Percentiles rank a stretch among this genome's conserved stretches.
Conservation (phyloP, 1,140 invertebrate species). For the Trissolcus basalis region DNA sequence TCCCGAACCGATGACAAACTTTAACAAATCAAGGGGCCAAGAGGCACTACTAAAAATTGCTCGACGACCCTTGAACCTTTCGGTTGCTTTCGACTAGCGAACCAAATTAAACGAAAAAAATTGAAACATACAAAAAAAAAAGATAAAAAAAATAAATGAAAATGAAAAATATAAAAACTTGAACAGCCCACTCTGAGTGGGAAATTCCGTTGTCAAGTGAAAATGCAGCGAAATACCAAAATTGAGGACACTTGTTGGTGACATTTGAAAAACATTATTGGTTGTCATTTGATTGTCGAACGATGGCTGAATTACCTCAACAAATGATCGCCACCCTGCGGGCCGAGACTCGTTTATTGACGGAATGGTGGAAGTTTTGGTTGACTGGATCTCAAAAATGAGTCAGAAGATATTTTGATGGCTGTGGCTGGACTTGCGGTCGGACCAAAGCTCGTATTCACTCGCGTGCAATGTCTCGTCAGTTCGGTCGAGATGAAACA, state of each 20-base stretch:
- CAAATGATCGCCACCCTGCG: constrained; percentile 75
- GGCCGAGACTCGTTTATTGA: constrained; percentile 75
- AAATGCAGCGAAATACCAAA: neutral
- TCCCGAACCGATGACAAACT: too few relatives aligned
- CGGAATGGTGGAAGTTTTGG: constrained; percentile 77
- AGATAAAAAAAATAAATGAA: constrained; percentile 7
- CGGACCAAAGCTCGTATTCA: constrained; percentile 65
- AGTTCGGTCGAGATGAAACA: constrained; percentile 61
- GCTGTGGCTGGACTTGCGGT: constrained; percentile 50
- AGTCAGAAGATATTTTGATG: constrained; percentile 68
- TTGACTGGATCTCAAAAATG: constrained; percentile 75
- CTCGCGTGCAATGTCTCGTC: constrained; percentile 51
- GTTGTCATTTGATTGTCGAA: neutral
- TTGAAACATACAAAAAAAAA: too few relatives aligned
- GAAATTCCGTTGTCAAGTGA: neutral
- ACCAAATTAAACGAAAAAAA: too few relatives aligned
- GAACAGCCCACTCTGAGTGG: neutral
- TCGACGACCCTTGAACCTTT: too few relatives aligned
- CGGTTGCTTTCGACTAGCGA: too few relatives aligned
- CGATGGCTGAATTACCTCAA: constrained; percentile 70
- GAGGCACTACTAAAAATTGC: too few relatives aligned
- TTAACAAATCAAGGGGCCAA: too few relatives aligned
- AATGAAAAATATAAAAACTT: neutral
- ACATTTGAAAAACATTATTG: too few relatives aligned
- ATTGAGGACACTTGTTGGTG: too few relatives aligned